Conservation (phyloP, 2,113 vertebrate species). For the Clarias macrocephalus region DNA sequence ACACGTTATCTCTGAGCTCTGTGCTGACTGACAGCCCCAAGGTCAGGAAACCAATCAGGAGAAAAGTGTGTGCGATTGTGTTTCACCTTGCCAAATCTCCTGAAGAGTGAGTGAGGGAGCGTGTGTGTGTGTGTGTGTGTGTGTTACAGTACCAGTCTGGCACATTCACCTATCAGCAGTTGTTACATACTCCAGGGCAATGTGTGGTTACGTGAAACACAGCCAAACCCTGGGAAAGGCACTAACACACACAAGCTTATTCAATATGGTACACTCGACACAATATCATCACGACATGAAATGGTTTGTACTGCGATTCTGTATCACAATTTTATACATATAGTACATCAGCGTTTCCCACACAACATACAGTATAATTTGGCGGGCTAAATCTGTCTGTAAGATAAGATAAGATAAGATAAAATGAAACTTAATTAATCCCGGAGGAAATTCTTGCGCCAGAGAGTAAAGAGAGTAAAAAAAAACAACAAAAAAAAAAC, state of each 20-base stretch:
- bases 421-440: too few relatives aligned
- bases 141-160: neutral
- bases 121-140: neutral
- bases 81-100: constrained; percentile 12
- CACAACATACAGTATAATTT: too few relatives aligned
- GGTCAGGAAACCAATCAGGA: constrained; percentile 16
- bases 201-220: neutral
- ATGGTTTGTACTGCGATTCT: too few relatives aligned
- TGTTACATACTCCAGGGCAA: neutral
- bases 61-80: neutral
- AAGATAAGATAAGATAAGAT: too few relatives aligned
- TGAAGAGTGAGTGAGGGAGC: neutral
- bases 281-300: too few relatives aligned
- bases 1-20: neutral
- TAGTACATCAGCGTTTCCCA: too few relatives aligned
- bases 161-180: neutral
- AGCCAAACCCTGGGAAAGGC: constrained; percentile 23
- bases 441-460: too few relatives aligned
- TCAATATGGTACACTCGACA: constrained; percentile 50
- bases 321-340: too few relatives aligned
- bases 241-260: constrained; percentile 11
- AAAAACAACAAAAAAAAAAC: too few relatives aligned
- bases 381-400: too few relatives aligned
- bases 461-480: too few relatives aligned
- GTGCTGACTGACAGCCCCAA: neutral